A percentile compares a stretch with the other conserved stretches of the same genome.
These are phyloP conservation scores for Podocnemis expansa DNA, from an alignment of 2,113 vertebrate species.

Conservation along the genomic window DNA sequence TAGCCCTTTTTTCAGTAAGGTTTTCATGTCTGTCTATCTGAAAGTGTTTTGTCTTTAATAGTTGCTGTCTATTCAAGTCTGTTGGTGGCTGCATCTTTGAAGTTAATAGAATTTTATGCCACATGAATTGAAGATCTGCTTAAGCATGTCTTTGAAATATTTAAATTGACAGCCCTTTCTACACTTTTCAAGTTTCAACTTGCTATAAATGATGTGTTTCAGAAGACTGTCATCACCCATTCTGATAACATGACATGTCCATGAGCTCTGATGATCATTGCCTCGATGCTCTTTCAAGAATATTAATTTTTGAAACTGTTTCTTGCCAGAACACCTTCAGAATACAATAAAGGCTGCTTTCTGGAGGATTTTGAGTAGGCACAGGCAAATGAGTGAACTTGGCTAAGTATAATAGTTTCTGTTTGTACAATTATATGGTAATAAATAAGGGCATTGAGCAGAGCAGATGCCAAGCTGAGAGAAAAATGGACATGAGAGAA, in stretches of 20 bases:
- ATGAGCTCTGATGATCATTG: neutral
- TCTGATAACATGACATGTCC: neutral
- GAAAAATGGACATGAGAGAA: neutral
- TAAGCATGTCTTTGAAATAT: neutral
- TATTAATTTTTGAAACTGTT: neutral
- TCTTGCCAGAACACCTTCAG: neutral
- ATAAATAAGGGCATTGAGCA: neutral
- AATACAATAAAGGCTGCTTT: neutral
- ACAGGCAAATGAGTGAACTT: neutral
- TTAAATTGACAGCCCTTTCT: neutral
- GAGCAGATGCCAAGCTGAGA: neutral
- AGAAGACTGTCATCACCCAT: neutral
- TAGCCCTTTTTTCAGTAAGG: neutral
- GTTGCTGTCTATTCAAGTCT: neutral
- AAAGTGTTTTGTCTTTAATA: neutral
- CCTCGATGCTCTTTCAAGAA: neutral
- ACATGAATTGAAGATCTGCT: neutral
- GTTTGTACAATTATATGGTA: neutral
- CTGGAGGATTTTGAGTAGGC: neutral
- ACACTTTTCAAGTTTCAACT: neutral
- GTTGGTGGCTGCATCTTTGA: neutral
- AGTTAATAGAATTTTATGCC: neutral
- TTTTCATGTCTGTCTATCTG: neutral
- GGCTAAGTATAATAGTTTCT: neutral
- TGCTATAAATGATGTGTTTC: neutral